A percentile compares a stretch with the other conserved stretches of the same genome.
Evolutionary conservation across 2,888 invertebrate genomes (phyloP).

Genomic region (Amphipyra berbera): DNA sequence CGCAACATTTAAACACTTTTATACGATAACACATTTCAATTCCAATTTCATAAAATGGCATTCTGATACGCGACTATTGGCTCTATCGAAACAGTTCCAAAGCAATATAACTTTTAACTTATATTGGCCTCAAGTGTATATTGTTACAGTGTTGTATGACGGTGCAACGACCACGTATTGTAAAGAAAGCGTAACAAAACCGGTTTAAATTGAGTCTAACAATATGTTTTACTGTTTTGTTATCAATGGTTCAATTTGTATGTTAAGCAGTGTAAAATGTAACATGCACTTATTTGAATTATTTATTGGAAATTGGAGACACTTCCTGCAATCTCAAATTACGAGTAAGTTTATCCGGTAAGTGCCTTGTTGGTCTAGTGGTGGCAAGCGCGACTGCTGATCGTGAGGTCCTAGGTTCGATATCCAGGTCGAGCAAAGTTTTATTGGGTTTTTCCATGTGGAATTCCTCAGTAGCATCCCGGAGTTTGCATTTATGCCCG

Average conservation of each 20-base stretch:
- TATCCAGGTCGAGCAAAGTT: too few species aligned
- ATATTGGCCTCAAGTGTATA: conserved; percentile 68
- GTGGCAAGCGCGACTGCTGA: too few species aligned
- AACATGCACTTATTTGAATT: background rate
- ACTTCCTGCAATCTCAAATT: too few species aligned
- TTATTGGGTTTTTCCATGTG: too few species aligned
- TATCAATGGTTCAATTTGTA: conserved; percentile 39
- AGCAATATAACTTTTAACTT: conserved; percentile 69
- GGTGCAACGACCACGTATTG: conserved; percentile 58
- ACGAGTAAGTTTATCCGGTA: too few species aligned
- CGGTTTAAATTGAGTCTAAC: conserved; percentile 62
- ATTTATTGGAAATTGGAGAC: too few species aligned
- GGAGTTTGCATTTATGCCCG: too few species aligned
- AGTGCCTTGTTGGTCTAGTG: too few species aligned
- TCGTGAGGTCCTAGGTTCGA: too few species aligned
- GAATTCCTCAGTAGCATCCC: too few species aligned
- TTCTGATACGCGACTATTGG: conserved; percentile 60
- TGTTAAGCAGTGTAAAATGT: conserved; percentile 26
- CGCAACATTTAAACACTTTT: conserved; percentile 35
- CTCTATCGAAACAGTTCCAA: conserved; percentile 60
- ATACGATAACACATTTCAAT: conserved; percentile 49
- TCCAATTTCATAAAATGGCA: conserved; percentile 61
- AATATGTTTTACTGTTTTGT: conserved; percentile 50
- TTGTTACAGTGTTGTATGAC: conserved; percentile 36
- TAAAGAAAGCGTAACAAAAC: conserved; percentile 78